These are phyloP conservation scores for Lagopus leucura DNA, from an alignment of 2,113 vertebrate species.

Conservation along the genomic window DNA sequence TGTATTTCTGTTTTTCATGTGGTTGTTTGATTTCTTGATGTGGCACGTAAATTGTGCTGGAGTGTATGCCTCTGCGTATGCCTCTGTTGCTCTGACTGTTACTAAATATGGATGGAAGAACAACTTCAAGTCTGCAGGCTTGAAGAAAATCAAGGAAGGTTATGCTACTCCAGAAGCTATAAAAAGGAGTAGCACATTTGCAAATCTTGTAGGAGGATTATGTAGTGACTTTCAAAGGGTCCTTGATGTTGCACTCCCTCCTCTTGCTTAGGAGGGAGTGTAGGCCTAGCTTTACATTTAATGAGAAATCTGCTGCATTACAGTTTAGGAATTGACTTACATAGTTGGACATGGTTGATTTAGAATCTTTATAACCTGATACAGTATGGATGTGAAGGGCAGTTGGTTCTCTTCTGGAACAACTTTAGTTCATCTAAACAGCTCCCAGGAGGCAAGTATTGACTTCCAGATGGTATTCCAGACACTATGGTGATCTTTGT, in stretches of 20 bases:
- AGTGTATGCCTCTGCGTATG: background rate
- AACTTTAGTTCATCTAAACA: background rate
- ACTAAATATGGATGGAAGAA: background rate
- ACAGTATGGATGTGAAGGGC: rapidly evolving
- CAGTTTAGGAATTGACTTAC: background rate
- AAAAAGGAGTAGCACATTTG: background rate
- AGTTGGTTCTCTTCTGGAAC: background rate
- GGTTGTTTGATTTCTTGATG: background rate
- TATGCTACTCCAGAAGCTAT: background rate
- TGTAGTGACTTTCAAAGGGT: background rate
- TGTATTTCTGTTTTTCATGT: background rate
- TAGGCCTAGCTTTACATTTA: background rate
- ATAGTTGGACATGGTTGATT: background rate
- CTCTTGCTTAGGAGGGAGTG: background rate
- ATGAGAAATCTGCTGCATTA: background rate
- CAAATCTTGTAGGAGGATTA: background rate
- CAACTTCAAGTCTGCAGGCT: background rate
- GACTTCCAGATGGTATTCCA: background rate
- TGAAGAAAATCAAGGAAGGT: background rate
- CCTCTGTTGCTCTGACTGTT: background rate
- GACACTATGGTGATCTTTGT: background rate
- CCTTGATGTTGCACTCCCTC: background rate
- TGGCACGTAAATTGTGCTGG: background rate
- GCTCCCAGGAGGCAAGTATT: background rate
- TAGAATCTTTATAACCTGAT: background rate